Evolutionary conservation across 2,113 vertebrate genomes (phyloP).

Genomic region (Trogon melanurus): DNA sequence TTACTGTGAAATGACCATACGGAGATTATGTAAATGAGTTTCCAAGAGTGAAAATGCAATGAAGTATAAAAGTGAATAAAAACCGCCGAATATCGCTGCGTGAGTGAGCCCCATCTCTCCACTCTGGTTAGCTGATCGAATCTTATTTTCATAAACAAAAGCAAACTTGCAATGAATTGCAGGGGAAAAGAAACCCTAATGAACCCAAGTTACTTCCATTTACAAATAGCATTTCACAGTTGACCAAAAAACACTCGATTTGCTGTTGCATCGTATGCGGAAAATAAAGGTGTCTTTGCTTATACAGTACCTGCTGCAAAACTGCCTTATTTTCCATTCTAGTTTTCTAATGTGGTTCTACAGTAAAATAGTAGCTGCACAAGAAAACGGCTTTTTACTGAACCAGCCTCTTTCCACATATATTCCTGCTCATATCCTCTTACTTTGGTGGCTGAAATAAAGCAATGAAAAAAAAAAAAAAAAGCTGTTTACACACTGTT

Average conservation of each 20-base stretch:
- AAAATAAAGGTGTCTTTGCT: neutral
- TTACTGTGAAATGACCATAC: constrained; percentile 67
- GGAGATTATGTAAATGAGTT: constrained; percentile 63
- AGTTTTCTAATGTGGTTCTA: neutral
- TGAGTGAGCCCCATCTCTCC: neutral
- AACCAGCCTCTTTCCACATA: neutral
- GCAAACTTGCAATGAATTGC: neutral
- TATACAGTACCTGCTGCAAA: neutral
- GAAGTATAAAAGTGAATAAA: constrained; percentile 55
- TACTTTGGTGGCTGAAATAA: neutral
- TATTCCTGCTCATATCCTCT: neutral
- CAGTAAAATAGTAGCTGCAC: neutral
- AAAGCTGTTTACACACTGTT: neutral
- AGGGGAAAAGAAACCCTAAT: neutral
- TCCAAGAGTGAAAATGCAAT: constrained; percentile 43
- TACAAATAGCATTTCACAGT: neutral
- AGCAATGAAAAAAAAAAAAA: neutral
- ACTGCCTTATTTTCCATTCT: neutral
- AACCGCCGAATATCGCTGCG: neutral
- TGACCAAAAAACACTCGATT: neutral
- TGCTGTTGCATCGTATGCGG: neutral
- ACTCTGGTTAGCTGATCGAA: neutral
- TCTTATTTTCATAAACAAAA: constrained; percentile 20
- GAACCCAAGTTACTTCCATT: neutral
- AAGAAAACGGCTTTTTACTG: neutral